A percentile compares a stretch with the other conserved stretches of the same genome.
Evolutionary conservation across 2,888 invertebrate genomes (phyloP).

Genomic region (Sericinus montela): DNA sequence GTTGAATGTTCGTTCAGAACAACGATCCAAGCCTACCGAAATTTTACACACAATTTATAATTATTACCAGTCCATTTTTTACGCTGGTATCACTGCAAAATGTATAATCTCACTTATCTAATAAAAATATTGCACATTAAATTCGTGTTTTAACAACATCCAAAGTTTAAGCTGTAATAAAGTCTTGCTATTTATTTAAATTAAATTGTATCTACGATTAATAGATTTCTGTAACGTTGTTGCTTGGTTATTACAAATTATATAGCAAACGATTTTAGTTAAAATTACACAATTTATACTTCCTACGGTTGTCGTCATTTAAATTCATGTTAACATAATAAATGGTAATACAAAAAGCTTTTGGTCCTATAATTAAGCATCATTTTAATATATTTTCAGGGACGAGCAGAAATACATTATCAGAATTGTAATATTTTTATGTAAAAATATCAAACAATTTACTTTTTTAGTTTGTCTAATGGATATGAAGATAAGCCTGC

Average conservation of each 20-base stretch:
- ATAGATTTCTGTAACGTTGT: too few relatives aligned
- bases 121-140: conserved; percentile 19
- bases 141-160: conserved; percentile 17
- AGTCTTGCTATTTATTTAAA: too few relatives aligned
- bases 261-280: too few relatives aligned
- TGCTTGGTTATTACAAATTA: too few relatives aligned
- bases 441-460: too few relatives aligned
- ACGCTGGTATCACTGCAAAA: conserved; percentile 1
- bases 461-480: too few relatives aligned
- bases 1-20: conserved; percentile 15
- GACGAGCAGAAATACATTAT: not conserved
- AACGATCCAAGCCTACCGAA: conserved; percentile 15
- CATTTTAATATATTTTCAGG: conserved; percentile 2
- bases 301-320: not conserved
- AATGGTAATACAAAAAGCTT: conserved; percentile 14
- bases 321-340: conserved; percentile 4
- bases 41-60: not conserved
- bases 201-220: too few relatives aligned
- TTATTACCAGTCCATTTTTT: not conserved
- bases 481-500: too few relatives aligned
- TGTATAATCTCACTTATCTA: conserved; percentile 4
- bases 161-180: conserved; percentile 8
- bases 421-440: too few relatives aligned
- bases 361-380: conserved; percentile 13
- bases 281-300: too few relatives aligned